phyloP scores from a whole-genome alignment of 2,888 invertebrate genomes.

The Elysia crispata region DNA sequence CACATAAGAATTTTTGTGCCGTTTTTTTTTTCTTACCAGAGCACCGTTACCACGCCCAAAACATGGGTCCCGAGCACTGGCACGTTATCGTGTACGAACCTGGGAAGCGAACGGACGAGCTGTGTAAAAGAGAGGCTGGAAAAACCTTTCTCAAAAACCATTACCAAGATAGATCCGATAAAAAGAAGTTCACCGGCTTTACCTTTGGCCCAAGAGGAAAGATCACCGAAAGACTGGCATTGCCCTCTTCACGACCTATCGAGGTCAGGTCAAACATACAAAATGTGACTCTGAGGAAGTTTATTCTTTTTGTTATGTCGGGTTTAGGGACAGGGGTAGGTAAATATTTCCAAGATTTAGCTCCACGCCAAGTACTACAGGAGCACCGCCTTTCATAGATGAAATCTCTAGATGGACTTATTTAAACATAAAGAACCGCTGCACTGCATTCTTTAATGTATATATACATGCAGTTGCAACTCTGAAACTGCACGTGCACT shows the following conservation, averaged over 20 bases:
- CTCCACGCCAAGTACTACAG: no score
- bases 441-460: no score
- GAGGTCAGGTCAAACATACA: constrained; percentile 23
- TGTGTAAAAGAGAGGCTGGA: constrained; percentile 25
- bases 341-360: no score
- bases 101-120: constrained; percentile 31
- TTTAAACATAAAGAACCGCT: no score
- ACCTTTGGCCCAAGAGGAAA: constrained; percentile 24
- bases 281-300: no score
- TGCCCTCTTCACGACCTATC: constrained; percentile 23
- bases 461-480: no score
- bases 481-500: no score
- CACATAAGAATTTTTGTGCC: not conserved
- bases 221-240: constrained; percentile 2
- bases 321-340: no score
- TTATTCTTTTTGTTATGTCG: no score
- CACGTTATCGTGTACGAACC: constrained; percentile 15
- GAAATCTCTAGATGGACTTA: no score
- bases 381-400: no score
- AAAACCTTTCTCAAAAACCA: constrained; percentile 5
- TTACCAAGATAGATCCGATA: constrained; percentile 23
- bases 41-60: constrained; percentile 29
- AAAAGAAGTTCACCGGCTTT: constrained; percentile 33
- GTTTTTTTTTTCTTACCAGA: constrained; percentile 26
- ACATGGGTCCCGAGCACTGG: constrained; percentile 13